Percentiles rank a stretch among this genome's conserved stretches.
Evolutionary conservation across 2,797 vertebrate genomes (phyloP).

Genomic region (Oreochromis mossambicus): DNA sequence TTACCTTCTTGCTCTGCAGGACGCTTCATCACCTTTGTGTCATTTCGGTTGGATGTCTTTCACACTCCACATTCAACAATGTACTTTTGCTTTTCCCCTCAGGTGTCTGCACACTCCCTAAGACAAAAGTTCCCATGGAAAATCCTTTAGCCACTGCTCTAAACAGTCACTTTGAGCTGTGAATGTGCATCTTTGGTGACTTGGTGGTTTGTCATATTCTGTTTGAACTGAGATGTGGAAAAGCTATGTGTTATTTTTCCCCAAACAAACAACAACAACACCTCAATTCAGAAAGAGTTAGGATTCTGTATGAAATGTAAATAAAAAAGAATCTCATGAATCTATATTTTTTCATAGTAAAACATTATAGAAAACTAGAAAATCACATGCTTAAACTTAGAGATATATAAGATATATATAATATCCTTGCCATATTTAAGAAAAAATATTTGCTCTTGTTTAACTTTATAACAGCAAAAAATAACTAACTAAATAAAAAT

Average conservation of each 20-base stretch:
- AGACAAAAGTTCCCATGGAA: neutral
- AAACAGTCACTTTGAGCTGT: neutral
- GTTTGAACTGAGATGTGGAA: neutral
- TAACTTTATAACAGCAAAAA: neutral
- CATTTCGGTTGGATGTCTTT: neutral
- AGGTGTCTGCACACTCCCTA: neutral
- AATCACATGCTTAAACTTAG: neutral
- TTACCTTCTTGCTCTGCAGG: constrained; percentile 2
- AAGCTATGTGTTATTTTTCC: neutral
- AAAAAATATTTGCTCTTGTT: neutral
- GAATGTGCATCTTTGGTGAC: constrained; percentile 32
- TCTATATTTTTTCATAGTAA: neutral
- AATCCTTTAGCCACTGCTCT: neutral
- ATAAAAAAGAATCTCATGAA: neutral
- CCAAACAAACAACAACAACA: neutral
- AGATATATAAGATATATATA: neutral
- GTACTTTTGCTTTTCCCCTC: neutral
- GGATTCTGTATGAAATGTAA: neutral
- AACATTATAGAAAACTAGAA: no score
- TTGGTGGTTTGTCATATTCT: constrained; percentile 36
- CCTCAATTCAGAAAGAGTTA: neutral
- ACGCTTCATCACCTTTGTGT: neutral
- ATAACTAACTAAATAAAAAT: neutral
- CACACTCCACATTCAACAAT: neutral
- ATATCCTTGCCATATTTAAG: neutral